Evolutionary conservation across 2,797 vertebrate genomes (phyloP).

Genomic region (Psittacula derbiana): DNA sequence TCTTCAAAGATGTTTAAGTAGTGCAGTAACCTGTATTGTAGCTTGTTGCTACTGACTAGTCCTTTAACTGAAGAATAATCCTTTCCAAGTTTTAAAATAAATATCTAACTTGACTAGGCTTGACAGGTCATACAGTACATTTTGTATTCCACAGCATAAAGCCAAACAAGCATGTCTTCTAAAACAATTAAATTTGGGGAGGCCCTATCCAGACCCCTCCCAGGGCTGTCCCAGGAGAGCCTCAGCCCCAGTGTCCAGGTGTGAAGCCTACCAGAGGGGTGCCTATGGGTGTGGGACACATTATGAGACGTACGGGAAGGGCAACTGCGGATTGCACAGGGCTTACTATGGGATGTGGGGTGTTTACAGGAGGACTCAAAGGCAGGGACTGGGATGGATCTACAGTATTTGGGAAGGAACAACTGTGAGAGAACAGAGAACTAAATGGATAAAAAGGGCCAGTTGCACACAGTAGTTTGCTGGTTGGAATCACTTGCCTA

Average conservation of each 20-base stretch:
- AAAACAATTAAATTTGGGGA: background rate
- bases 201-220: background rate
- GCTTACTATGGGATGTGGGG: background rate
- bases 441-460: background rate
- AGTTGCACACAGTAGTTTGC: background rate
- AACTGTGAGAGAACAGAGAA: background rate
- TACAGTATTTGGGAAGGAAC: background rate
- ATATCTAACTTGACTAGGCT: background rate
- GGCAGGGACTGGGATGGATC: background rate
- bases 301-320: background rate
- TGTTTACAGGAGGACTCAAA: background rate
- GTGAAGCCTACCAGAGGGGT: background rate
- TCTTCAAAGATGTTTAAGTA: background rate
- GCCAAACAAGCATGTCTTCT: background rate
- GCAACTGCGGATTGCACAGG: background rate
- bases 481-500: background rate
- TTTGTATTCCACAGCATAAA: background rate
- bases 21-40: background rate
- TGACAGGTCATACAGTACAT: background rate
- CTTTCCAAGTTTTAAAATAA: background rate
- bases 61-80: background rate
- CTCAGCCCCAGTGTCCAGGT: background rate
- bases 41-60: background rate
- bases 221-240: background rate
- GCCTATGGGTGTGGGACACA: rapidly evolving